These are phyloP conservation scores for Stegostoma tigrinum DNA, from an alignment of 2,113 vertebrate genomes.

Conservation along the genomic window DNA sequence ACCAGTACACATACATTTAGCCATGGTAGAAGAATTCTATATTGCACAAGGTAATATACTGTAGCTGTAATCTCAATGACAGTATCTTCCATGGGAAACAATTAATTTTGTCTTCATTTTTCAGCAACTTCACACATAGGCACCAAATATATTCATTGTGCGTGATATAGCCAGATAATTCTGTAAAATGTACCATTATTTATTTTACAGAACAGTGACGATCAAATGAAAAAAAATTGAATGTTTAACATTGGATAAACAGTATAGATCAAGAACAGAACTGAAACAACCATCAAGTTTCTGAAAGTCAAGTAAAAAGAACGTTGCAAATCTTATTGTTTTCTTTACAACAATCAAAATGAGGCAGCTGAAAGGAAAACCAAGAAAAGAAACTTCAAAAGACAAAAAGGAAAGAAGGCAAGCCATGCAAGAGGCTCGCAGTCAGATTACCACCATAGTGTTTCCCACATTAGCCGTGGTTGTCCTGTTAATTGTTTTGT, in stretches of 20 bases:
- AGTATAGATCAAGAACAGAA: not conserved
- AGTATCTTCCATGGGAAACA: not conserved
- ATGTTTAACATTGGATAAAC: not conserved
- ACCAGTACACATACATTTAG: not conserved
- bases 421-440: slow-evolving; percentile 92
- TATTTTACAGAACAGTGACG: not conserved
- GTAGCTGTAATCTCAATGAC: not conserved
- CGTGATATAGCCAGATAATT: not conserved
- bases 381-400: slow-evolving; percentile 89
- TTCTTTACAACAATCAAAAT: slow-evolving; percentile 54
- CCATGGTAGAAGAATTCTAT: not conserved
- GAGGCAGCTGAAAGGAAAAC: slow-evolving; percentile 96
- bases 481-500: slow-evolving; percentile 81
- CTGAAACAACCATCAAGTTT: not conserved
- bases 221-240: slow-evolving; percentile 8
- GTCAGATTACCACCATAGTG: slow-evolving; percentile 83
- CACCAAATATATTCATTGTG: not conserved
- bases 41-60: not conserved
- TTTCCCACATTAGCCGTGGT: slow-evolving; percentile 79
- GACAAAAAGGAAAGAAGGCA: slow-evolving; percentile 96
- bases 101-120: not conserved
- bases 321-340: not conserved
- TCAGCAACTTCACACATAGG: not conserved
- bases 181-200: not conserved
- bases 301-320: not conserved